These are phyloP conservation scores for Trichosurus vulpecula DNA, from an alignment of 2,797 vertebrate genomes.

Conservation along the genomic window DNA sequence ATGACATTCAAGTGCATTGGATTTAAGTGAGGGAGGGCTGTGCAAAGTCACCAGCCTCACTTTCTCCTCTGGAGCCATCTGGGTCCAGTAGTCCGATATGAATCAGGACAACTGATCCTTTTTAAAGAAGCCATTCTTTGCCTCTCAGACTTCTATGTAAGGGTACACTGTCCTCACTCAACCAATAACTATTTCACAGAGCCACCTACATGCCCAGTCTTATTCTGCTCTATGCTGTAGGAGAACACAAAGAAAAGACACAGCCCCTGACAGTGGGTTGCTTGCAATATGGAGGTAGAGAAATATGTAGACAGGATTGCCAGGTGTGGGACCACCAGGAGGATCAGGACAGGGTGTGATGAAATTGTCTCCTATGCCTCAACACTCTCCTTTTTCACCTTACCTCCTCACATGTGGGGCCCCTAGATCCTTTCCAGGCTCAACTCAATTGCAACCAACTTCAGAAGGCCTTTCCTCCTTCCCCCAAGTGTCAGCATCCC, in stretches of 20 bases:
- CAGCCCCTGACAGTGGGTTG: background rate
- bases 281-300: background rate
- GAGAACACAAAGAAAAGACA: background rate
- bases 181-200: background rate
- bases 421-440: background rate
- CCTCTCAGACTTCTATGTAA: background rate
- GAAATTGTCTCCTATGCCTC: background rate
- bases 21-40: too few relatives aligned
- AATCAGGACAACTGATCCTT: too few relatives aligned
- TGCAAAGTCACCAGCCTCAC: too few relatives aligned
- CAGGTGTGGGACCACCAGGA: too few relatives aligned
- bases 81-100: too few relatives aligned
- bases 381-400: background rate
- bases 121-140: too few relatives aligned
- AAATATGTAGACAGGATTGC: background rate
- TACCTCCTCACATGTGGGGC: background rate
- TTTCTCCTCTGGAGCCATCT: too few relatives aligned
- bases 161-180: background rate
- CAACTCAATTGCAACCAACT: background rate
- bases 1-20: too few relatives aligned
- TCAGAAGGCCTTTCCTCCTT: background rate
- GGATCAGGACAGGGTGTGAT: background rate
- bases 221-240: background rate
- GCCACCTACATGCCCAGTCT: background rate
- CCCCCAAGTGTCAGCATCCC: background rate